Evolutionary conservation across 1,140 invertebrate genomes (phyloP), one percentile per base, ranked within the genome.

Genomic region (Campoletis sonorensis): DNA sequence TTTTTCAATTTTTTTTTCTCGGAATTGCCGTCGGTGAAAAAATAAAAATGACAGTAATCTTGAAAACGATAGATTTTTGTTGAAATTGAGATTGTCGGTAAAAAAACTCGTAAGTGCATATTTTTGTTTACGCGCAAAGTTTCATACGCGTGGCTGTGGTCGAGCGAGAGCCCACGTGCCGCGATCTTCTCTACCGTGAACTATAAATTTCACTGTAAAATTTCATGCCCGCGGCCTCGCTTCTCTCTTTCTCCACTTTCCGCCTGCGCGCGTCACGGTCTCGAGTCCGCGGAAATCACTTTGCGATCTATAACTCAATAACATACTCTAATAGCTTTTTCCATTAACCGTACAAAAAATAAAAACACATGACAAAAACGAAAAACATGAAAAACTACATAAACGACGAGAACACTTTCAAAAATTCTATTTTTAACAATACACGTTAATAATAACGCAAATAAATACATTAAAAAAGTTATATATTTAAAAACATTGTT

Each of bases 201-300:
- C 72, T 27, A 76, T 76, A 76, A 54, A 76, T 76, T 76, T 76
- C 72, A 49, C 72, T 76, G 51, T 30, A 76, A 76, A 76, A 76
- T 73, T 45, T 73, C 71, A 76, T 76, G 61, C 61, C 61, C 13
- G 21, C 13, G 21, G 61, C 61, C 61, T 67, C 54, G 18, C 64
- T 26, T 68, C 11, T 40, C 68, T 71, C 23, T 67, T 27, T 67
- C 61, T 27, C 21, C 26, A 67, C 61, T 67, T 67, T 67, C 23
- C 61, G 61, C 61, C n/a, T 27, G 61, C 23, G 1, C 26, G 61
- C 61, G 21, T 67, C 30, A 67, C 61, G 26, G 61, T 67, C 23
- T 67, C 4, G 23, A 67, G 2, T 67, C 61, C 21, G 21, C 54
- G 61, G 61, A 67, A 67, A 67, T 27, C 23, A 27, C 61, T 67